phyloP scores from a whole-genome alignment of 2,113 vertebrate species.

The Axis porcinus region DNA sequence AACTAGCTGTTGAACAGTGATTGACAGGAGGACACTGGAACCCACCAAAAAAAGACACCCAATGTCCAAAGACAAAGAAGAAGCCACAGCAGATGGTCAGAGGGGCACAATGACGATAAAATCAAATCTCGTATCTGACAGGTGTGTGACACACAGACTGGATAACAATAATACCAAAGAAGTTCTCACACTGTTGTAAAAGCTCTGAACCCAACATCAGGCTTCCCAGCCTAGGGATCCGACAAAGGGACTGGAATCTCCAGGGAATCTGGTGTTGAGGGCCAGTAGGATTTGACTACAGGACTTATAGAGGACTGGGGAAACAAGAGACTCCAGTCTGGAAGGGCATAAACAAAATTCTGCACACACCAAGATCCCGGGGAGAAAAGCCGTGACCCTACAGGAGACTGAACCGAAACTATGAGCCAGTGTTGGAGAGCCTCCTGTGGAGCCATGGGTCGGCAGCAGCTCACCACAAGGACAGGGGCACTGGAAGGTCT shows the following conservation, averaged over 20 bases:
- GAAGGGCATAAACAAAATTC: not conserved
- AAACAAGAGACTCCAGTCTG: not conserved
- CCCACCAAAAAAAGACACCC: not conserved
- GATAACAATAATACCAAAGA: not conserved
- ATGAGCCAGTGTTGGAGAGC: not conserved
- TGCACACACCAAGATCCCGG: not conserved
- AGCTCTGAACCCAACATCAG: not conserved
- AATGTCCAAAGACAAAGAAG: not conserved
- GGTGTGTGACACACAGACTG: not conserved
- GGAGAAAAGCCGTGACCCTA: not conserved
- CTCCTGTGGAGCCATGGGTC: not conserved
- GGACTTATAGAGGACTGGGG: not conserved
- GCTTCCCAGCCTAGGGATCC: not conserved
- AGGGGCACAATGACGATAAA: not conserved
- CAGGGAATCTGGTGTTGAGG: not conserved
- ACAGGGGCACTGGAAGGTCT: not conserved
- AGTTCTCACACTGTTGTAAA: not conserved
- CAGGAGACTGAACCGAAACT: not conserved
- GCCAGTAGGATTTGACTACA: not conserved
- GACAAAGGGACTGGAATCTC: not conserved
- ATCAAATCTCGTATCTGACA: not conserved
- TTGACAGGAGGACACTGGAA: not conserved
- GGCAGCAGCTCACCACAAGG: not conserved
- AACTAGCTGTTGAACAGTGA: not conserved
- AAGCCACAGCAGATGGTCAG: not conserved